These are phyloP conservation scores for Trichonephila clavipes DNA, from an alignment of 1,140 invertebrate genomes.

Conservation along the genomic window DNA sequence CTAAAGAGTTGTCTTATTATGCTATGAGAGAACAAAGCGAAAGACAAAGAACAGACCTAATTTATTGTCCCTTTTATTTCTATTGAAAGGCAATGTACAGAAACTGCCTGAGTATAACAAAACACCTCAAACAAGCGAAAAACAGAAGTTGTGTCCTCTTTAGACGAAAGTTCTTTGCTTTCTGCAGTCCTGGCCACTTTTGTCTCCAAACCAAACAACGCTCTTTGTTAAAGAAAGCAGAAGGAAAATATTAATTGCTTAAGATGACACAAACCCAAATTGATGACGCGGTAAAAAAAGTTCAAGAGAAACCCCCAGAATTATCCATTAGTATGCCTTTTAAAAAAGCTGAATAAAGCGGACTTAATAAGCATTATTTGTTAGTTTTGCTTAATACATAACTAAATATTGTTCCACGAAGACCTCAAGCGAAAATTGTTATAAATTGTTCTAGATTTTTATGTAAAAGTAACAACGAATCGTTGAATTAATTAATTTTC, in stretches of 20 bases:
- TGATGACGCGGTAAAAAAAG: background rate
- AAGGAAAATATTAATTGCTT: conserved; percentile 27
- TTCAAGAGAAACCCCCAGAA: background rate
- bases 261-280: background rate
- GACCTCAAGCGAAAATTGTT: too few species aligned
- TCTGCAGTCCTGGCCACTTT: background rate
- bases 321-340: background rate
- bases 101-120: conserved; percentile 8
- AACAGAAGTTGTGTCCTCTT: background rate
- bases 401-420: too few species aligned
- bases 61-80: conserved; percentile 19
- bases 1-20: background rate
- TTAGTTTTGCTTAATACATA: too few species aligned
- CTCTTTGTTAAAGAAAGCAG: background rate
- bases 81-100: background rate
- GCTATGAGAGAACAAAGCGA: background rate
- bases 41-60: conserved; percentile 14
- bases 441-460: too few species aligned
- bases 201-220: background rate
- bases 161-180: background rate
- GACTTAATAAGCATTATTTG: background rate
- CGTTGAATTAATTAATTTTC: too few species aligned
- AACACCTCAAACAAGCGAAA: conserved; percentile 11
- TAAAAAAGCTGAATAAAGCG: background rate
- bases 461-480: too few species aligned